Percentiles rank a stretch among this genome's conserved stretches.
These are phyloP conservation scores for Petrocephalus zakoni DNA, from an alignment of 2,113 vertebrate species.

Conservation along the genomic window DNA sequence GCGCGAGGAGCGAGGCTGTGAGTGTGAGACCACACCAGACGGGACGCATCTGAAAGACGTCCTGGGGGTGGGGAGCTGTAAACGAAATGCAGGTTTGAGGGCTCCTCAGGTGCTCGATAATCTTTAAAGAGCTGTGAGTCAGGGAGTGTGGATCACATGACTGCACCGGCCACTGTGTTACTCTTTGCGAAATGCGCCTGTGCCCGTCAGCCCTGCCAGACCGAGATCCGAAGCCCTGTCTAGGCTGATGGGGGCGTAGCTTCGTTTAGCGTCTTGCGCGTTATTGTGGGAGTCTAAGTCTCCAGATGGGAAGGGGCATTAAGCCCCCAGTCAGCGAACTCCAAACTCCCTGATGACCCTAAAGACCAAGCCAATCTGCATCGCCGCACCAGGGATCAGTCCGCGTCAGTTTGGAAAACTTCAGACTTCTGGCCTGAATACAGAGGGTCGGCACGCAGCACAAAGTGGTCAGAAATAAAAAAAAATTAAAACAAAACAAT, in stretches of 20 bases:
- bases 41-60: background rate
- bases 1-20: background rate
- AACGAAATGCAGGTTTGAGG: background rate
- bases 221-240: background rate
- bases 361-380: background rate
- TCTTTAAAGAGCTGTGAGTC: conserved; percentile 62
- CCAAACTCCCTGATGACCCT: background rate
- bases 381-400: background rate
- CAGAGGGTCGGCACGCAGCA: background rate
- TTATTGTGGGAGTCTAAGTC: no score
- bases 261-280: background rate
- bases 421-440: background rate
- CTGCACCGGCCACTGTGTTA: background rate
- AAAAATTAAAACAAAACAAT: background rate
- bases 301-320: background rate
- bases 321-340: background rate
- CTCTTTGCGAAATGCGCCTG: background rate
- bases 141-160: background rate
- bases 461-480: background rate
- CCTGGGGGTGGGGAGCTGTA: background rate
- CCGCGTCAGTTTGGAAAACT: background rate
- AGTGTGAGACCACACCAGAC: background rate
- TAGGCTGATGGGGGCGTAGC: background rate
- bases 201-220: background rate
- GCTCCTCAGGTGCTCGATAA: background rate